Percentiles rank a stretch among this genome's conserved stretches.
phyloP scores from a whole-genome alignment of 2,888 invertebrate genomes.

The Malthinus seriepunctatus region DNA sequence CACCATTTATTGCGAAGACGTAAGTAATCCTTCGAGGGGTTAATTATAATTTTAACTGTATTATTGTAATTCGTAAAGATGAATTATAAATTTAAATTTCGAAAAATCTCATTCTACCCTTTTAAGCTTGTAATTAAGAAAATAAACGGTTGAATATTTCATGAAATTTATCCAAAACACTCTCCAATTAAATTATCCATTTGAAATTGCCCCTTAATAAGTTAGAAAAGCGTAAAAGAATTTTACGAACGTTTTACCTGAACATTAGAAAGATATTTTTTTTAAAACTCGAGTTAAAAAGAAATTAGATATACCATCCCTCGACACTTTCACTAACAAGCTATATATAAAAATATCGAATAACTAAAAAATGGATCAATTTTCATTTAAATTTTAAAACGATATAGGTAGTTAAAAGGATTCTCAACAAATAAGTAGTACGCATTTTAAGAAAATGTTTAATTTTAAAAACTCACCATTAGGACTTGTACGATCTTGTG shows the following conservation, averaged over 20 bases:
- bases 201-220: no score
- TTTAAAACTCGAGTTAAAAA: neutral
- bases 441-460: neutral
- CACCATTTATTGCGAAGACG: no score
- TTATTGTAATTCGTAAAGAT: no score
- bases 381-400: constrained; percentile 8
- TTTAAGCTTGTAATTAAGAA: no score
- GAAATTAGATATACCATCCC: constrained; percentile 3
- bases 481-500: constrained; percentile 62
- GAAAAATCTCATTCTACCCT: no score
- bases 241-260: neutral
- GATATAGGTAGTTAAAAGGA: constrained; percentile 1
- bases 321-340: constrained; percentile 3
- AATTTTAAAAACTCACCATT: constrained; percentile 62
- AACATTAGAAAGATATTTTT: neutral
- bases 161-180: no score
- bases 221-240: no score
- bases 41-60: no score
- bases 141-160: no score
- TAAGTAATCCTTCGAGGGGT: no score
- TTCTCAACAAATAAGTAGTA: constrained; percentile 18
- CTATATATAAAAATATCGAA: constrained; percentile 11
- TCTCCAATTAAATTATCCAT: no score
- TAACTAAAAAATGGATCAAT: constrained; percentile 8
- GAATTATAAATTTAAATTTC: no score